These are phyloP conservation scores for Ichneumon xanthorius DNA, from an alignment of 2,888 invertebrate genomes.

Conservation along the genomic window DNA sequence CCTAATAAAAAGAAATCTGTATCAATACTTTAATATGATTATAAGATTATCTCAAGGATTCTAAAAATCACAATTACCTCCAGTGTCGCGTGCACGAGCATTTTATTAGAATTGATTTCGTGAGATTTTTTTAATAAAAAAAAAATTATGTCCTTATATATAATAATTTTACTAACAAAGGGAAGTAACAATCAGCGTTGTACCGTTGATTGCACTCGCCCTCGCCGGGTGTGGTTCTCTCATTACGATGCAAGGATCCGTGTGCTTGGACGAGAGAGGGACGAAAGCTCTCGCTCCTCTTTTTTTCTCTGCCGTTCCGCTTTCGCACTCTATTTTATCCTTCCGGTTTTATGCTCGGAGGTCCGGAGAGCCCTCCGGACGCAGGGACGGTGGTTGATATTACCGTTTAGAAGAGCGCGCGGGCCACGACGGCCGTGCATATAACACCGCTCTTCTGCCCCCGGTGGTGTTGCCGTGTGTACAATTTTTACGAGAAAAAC, in stretches of 20 bases:
- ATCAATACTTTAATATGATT: neutral
- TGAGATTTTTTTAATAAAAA: neutral
- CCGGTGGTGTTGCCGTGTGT: slow-evolving; percentile 21
- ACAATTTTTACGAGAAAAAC: slow-evolving; percentile 45
- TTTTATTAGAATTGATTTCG: too few relatives aligned
- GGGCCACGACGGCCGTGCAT: slow-evolving; percentile 16
- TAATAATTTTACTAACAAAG: neutral
- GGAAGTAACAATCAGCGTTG: slow-evolving; percentile 12
- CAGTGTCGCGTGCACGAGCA: neutral
- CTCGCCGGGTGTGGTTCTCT: neutral
- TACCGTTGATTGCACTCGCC: neutral
- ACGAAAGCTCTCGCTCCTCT: slow-evolving; percentile 2
- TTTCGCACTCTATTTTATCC: slow-evolving; percentile 44
- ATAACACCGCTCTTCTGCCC: neutral
- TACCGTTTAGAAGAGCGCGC: slow-evolving; percentile 44
- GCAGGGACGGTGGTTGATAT: slow-evolving; percentile 44
- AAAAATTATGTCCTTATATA: neutral
- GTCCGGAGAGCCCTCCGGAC: slow-evolving; percentile 44
- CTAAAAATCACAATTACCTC: neutral
- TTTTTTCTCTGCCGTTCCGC: slow-evolving; percentile 17
- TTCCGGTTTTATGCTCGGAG: slow-evolving; percentile 48
- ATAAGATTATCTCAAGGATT: neutral
- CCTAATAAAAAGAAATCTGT: too few relatives aligned
- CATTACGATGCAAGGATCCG: slow-evolving; percentile 18
- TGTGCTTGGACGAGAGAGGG: neutral